Base-by-base conservation (phyloP, 2,797 vertebrate genomes). In the Lemur catta region DNA sequence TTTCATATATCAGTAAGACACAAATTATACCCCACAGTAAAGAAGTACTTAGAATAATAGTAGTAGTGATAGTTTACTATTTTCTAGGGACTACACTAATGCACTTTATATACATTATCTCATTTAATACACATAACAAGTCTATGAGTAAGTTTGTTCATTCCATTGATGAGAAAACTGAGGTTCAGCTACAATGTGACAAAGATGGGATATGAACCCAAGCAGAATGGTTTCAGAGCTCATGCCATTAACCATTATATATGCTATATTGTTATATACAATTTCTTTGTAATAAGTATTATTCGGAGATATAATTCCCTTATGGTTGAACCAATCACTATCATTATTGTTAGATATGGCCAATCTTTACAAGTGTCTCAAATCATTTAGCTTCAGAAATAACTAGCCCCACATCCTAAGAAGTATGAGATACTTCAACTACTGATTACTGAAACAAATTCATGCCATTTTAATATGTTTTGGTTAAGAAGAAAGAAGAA, bases 341-440 rank as follows among this genome's bases (percentile, higher is more conserved):
- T 17, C 50, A 46, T 69, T 95, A 76, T 30, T 87, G 72, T 63
- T 74, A 90, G 28, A 94, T 43, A 75, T 3, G 57, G 55, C 18
- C 26, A 69, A 61, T 85, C 48, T 67, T 82, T 67, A 86, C 12
- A 74, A 86, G 63, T 63, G 46, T 74, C 55, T 55, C 26, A 74
- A 92, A 79, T 71, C 22, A 80, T 55, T 71, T 26, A 59, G 78
- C n/a, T 52, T 59, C n/a, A 95, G 71, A 97, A 92, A 84, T 30
- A 89, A 89, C 63, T 30, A 93, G 55, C 24, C 24, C 46, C 22
- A 30, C 26, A 52, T 57, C 15, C 59, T 88, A 87, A 76, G 71
- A 94, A 86, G 38, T 79, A 84, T 26, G n/a, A 82, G 26, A 52
- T 76, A 38, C 46, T 95, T 81, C n/a, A 92, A 69, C 57, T 57